These are phyloP conservation scores for Pelobates fuscus DNA, from an alignment of 2,113 vertebrate genomes.

Conservation along the genomic window DNA sequence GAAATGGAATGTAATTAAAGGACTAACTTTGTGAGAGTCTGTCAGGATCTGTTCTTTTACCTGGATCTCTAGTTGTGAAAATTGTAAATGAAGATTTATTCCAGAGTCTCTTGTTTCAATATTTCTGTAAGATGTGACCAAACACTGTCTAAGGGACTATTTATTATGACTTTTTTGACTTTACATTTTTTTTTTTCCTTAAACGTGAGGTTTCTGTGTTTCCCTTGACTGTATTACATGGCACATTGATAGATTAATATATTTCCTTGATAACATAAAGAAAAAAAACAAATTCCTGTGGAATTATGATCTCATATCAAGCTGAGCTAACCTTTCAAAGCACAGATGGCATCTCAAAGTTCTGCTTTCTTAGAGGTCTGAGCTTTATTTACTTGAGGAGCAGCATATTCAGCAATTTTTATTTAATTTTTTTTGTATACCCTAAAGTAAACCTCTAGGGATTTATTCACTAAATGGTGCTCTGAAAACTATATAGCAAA, in stretches of 20 bases:
- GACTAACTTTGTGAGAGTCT: background rate
- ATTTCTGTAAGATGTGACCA: slow-evolving; percentile 37
- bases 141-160: slow-evolving; percentile 36
- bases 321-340: slow-evolving; percentile 66
- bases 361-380: slow-evolving; percentile 53
- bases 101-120: slow-evolving; percentile 10
- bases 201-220: too few relatives aligned
- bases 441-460: background rate
- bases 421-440: slow-evolving; percentile 3
- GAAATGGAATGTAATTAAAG: slow-evolving; percentile 76
- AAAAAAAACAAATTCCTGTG: slow-evolving; percentile 75
- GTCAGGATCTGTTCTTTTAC: background rate
- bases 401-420: background rate
- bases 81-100: slow-evolving; percentile 21
- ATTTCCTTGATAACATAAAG: slow-evolving; percentile 73
- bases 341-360: slow-evolving; percentile 61
- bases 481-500: too few relatives aligned
- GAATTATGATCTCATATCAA: slow-evolving; percentile 77
- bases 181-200: slow-evolving; percentile 65
- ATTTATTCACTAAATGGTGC: too few relatives aligned
- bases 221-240: slow-evolving; percentile 66
- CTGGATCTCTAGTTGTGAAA: slow-evolving; percentile 14
- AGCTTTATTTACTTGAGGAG: background rate
- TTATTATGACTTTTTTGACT: slow-evolving; percentile 61
- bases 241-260: slow-evolving; percentile 62